A percentile compares a stretch with the other conserved stretches of the same genome.
Conservation (phyloP, 2,113 vertebrate species). For the Onychostoma macrolepis region DNA sequence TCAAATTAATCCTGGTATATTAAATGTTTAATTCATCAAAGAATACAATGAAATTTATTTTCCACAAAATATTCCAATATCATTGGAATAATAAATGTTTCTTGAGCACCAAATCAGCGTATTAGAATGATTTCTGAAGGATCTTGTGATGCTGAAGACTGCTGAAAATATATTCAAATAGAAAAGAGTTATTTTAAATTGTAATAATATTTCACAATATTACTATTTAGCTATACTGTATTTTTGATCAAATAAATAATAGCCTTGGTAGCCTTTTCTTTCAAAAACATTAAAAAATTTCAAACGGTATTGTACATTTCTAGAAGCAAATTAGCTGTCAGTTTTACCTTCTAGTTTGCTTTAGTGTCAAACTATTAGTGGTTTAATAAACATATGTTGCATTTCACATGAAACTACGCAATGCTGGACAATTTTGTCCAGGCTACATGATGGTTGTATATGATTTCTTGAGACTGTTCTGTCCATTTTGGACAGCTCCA, state of each 20-base stretch:
- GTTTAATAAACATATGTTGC: not conserved
- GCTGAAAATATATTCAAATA: not conserved
- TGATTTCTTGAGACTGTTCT: not conserved
- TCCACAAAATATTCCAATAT: too few species aligned
- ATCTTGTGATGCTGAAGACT: not conserved
- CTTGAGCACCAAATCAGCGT: not conserved
- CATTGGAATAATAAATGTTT: not conserved
- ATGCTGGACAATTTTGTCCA: not conserved
- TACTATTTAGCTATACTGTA: not conserved
- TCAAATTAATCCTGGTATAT: not conserved
- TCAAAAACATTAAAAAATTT: not conserved
- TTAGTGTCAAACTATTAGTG: not conserved
- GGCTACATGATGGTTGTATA: not conserved
- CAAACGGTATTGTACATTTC: not conserved
- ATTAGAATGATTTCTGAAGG: not conserved
- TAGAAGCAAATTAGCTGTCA: not conserved
- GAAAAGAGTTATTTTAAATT: not conserved
- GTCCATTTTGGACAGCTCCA: not conserved
- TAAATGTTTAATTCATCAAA: not conserved
- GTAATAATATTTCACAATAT: not conserved
- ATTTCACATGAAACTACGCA: not conserved
- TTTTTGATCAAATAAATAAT: not conserved
- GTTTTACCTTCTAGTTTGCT: not conserved
- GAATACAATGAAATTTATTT: too few species aligned
- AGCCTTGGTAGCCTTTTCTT: not conserved